These are phyloP conservation scores for Ametastegia equiseti DNA, from an alignment of 2,888 invertebrate genomes.

Conservation along the genomic window DNA sequence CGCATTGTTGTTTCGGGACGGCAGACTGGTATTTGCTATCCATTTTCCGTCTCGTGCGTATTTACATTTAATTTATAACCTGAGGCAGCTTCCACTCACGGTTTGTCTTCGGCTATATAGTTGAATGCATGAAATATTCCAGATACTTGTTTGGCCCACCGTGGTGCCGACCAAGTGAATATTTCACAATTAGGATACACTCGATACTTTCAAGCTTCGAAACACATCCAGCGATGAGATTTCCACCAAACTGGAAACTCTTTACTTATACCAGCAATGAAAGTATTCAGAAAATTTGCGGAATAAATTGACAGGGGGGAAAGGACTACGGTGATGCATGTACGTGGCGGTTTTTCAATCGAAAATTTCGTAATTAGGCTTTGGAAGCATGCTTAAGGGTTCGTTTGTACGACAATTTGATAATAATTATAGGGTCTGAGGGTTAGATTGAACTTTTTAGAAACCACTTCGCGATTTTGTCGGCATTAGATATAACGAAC, in stretches of 20 bases:
- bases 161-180: background rate
- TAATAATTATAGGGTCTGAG: background rate
- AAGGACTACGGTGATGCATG: background rate
- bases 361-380: too few relatives aligned
- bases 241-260: too few relatives aligned
- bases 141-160: constrained; percentile 13
- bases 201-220: background rate
- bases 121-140: constrained; percentile 41
- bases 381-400: too few relatives aligned
- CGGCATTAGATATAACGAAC: constrained; percentile 67
- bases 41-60: constrained; percentile 59
- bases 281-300: background rate
- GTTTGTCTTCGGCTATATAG: constrained; percentile 45
- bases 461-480: constrained; percentile 65
- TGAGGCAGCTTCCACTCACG: constrained; percentile 31
- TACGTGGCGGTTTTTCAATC: too few relatives aligned
- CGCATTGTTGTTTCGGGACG: constrained; percentile 63
- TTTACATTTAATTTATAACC: constrained; percentile 66
- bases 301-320: background rate
- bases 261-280: too few relatives aligned
- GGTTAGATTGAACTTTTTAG: background rate
- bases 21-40: constrained; percentile 61
- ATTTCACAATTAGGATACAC: background rate
- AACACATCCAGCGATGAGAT: background rate
- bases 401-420: background rate